Percentiles rank a stretch among this genome's conserved stretches.
These are phyloP conservation scores for Aphis craccivora DNA, from an alignment of 1,140 invertebrate genomes.

Conservation along the genomic window DNA sequence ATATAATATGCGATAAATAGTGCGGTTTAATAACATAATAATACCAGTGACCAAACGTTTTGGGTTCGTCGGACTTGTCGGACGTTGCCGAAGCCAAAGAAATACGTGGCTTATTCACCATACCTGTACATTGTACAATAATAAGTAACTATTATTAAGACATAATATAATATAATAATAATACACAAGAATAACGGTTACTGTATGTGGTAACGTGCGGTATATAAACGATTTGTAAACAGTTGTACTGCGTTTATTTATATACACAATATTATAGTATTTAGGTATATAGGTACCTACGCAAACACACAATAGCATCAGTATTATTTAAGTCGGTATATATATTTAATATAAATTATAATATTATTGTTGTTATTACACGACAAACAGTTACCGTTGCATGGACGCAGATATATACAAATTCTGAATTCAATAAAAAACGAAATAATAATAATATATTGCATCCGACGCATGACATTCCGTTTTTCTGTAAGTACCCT, in stretches of 20 bases:
- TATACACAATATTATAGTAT: not conserved
- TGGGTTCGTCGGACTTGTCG: constrained; percentile 8
- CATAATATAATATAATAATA: not conserved
- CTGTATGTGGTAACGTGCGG: not conserved
- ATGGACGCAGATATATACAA: not conserved
- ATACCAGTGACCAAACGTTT: not conserved
- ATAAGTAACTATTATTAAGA: constrained; percentile 7
- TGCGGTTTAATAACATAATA: not conserved
- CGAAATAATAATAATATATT: not conserved
- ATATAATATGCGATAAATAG: not conserved
- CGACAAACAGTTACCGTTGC: constrained; percentile 19
- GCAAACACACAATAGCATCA: not conserved
- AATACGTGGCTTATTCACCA: not conserved
- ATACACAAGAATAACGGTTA: not conserved
- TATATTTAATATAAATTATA: not conserved
- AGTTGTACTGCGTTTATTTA: not conserved
- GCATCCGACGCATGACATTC: constrained; percentile 15
- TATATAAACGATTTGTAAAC: constrained; percentile 1
- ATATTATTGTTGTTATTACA: constrained; percentile 14
- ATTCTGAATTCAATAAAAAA: constrained; percentile 13
- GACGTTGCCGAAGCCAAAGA: not conserved
- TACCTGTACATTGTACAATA: not conserved
- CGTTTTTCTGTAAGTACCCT: not conserved
- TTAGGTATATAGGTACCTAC: not conserved
- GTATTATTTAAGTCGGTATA: constrained; percentile 26